These are phyloP conservation scores for Bovichtus variegatus DNA, from an alignment of 2,797 vertebrate genomes.

Conservation along the genomic window DNA sequence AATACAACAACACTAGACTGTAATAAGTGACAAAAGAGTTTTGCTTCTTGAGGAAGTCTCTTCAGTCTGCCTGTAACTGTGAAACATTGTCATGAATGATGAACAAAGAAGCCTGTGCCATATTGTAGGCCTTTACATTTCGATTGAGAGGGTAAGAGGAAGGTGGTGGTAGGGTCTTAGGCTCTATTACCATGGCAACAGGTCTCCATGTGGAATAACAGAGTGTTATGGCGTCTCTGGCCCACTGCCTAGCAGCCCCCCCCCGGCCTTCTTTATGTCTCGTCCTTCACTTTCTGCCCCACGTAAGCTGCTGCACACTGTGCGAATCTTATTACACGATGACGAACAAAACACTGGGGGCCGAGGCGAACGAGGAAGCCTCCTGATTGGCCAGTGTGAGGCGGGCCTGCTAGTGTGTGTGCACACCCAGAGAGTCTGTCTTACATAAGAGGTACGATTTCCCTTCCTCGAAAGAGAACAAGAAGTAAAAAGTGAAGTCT, in stretches of 20 bases:
- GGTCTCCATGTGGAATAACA: constrained; percentile 47
- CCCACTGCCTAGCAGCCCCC: constrained; percentile 29
- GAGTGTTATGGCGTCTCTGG: constrained; percentile 56
- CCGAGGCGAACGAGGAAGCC: neutral
- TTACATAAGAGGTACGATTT: constrained; percentile 73
- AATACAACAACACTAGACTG: neutral
- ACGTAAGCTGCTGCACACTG: constrained; percentile 38
- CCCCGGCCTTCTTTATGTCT: constrained; percentile 29
- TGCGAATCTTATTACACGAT: constrained; percentile 59
- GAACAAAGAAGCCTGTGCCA: neutral
- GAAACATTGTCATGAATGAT: too few species aligned
- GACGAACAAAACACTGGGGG: constrained; percentile 51
- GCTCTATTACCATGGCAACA: constrained; percentile 61
- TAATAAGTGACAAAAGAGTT: neutral
- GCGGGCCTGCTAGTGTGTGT: constrained; percentile 29
- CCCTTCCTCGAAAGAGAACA: constrained; percentile 25
- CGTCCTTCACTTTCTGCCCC: constrained; percentile 26
- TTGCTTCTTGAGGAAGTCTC: neutral
- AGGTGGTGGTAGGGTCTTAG: neutral
- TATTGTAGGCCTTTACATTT: constrained; percentile 5
- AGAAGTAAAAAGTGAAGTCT: constrained; percentile 5
- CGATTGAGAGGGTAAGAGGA: constrained; percentile 9
- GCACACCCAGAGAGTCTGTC: constrained; percentile 36
- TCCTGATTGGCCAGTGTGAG: constrained; percentile 63
- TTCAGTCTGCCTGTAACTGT: neutral